Conservation (phyloP, 1,140 invertebrate genomes). For the Hydropsyche tenuis region DNA sequence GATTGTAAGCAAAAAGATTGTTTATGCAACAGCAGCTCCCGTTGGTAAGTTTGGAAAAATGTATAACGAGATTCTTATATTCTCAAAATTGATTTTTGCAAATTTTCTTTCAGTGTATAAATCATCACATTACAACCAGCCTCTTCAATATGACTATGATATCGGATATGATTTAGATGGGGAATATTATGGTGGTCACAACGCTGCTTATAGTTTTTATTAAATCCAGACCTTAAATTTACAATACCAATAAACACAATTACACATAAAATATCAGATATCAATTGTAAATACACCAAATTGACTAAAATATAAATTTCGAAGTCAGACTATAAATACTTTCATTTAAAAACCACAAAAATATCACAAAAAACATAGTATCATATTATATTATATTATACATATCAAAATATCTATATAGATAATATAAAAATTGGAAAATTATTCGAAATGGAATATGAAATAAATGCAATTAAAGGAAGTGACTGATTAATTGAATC, state of each 20-base stretch:
- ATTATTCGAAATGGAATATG: neutral
- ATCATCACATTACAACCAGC: conserved; percentile 26
- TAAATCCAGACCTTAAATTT: neutral
- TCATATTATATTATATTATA: neutral
- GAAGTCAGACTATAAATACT: neutral
- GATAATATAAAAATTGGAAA: conserved; percentile 11
- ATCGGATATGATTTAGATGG: conserved; percentile 37
- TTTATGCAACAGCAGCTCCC: conserved; percentile 55
- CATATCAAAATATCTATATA: neutral
- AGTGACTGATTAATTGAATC: neutral
- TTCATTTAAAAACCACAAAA: neutral
- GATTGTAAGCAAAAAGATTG: conserved; percentile 51
- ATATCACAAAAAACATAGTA: neutral
- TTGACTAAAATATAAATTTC: conserved; percentile 6
- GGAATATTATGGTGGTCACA: conserved; percentile 41
- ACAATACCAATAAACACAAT: neutral
- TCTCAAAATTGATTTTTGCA: conserved; percentile 19
- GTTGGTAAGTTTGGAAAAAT: conserved; percentile 50
- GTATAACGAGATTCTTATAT: neutral
- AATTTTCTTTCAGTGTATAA: conserved; percentile 40
- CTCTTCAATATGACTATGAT: conserved; percentile 45
- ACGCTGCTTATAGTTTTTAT: conserved; percentile 38
- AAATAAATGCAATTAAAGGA: neutral
- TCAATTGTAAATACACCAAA: conserved; percentile 9
- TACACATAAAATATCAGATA: neutral